Percentiles rank a stretch among this genome's conserved stretches.
Evolutionary conservation across 2,888 invertebrate species (phyloP).

Genomic region (Chymomyza amoena): DNA sequence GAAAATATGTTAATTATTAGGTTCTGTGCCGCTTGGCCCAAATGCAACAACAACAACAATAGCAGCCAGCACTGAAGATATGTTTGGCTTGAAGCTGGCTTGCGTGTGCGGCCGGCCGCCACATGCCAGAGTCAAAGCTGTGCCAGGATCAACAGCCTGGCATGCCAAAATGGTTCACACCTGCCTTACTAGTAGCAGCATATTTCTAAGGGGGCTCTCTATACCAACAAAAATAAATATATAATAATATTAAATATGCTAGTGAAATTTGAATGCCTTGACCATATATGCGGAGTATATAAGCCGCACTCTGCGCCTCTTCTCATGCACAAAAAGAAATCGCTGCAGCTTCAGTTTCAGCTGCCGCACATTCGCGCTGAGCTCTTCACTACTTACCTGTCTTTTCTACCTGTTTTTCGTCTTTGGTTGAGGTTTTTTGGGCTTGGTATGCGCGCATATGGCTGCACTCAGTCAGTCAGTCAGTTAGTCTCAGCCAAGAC

Average conservation of each 20-base stretch:
- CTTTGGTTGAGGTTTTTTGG: slow-evolving; percentile 53
- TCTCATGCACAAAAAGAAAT: slow-evolving; percentile 41
- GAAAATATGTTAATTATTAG: slow-evolving; percentile 74
- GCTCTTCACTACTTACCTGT: slow-evolving; percentile 9
- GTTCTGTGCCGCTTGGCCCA: slow-evolving; percentile 44
- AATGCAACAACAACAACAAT: not conserved
- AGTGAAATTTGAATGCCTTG: slow-evolving; percentile 55
- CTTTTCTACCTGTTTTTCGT: slow-evolving; percentile 44
- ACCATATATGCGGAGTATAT: not conserved
- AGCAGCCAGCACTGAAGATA: not conserved
- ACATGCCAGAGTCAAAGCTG: not conserved
- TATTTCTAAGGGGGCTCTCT: not conserved
- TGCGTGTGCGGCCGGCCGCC: slow-evolving; percentile 7
- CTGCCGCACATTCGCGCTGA: slow-evolving; percentile 33
- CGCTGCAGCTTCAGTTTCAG: slow-evolving; percentile 34
- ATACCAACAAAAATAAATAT: slow-evolving; percentile 1
- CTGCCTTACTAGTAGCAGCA: slow-evolving; percentile 16
- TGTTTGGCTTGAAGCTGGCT: not conserved
- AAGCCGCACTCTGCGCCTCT: not conserved
- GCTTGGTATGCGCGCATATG: slow-evolving; percentile 50
- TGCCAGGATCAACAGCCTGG: slow-evolving; percentile 20
- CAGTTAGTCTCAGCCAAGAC: not conserved
- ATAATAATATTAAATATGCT: not conserved
- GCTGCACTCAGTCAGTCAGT: not conserved
- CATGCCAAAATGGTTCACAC: slow-evolving; percentile 39